Evolutionary conservation across 2,888 invertebrate species (phyloP).

Genomic region (Bugula neritina): DNA sequence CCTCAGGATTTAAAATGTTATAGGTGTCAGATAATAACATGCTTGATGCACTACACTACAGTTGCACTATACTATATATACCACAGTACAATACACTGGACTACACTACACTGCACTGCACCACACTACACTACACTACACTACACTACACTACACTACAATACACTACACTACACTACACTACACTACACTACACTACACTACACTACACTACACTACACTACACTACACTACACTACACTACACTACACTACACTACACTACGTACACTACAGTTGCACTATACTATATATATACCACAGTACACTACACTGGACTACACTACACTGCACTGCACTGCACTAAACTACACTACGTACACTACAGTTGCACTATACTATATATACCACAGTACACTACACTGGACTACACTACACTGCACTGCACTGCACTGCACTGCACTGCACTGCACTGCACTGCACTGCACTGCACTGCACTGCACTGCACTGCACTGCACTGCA

Average conservation of each 20-base stretch:
- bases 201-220: not conserved
- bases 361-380: constrained; percentile 8
- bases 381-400: constrained; percentile 1
- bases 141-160: not conserved
- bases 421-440: constrained; percentile 9
- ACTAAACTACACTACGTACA: constrained; percentile 4
- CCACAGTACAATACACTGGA: no score
- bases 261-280: no score
- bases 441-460: not conserved
- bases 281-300: no score
- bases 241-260: not conserved
- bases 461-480: constrained; percentile 5
- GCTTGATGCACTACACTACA: not conserved
- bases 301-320: not conserved
- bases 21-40: no score
- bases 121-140: not conserved
- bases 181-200: not conserved
- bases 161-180: not conserved
- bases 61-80: not conserved
- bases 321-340: not conserved
- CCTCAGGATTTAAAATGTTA: not conserved
- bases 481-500: not conserved
- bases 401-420: constrained; percentile 12
- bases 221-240: not conserved
- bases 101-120: not conserved